These are phyloP conservation scores for Ramphastos sulfuratus DNA, from an alignment of 2,113 vertebrate species.

Conservation along the genomic window DNA sequence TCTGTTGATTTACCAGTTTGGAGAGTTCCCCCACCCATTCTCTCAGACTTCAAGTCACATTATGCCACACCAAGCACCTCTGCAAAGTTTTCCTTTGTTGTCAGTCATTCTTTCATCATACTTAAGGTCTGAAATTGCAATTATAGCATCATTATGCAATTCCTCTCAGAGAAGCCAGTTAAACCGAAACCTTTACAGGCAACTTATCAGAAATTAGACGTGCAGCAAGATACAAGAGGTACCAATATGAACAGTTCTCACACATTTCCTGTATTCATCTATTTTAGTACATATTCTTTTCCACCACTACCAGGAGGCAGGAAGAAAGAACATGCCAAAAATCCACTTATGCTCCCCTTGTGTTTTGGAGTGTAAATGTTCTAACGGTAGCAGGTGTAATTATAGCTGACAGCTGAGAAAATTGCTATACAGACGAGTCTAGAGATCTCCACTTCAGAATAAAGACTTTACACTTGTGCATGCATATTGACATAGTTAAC, in stretches of 20 bases:
- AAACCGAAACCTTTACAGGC: background rate
- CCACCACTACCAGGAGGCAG: background rate
- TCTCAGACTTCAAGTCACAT: background rate
- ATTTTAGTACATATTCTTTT: background rate
- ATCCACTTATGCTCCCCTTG: background rate
- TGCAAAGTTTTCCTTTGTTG: background rate
- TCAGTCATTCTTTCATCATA: background rate
- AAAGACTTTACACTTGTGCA: background rate
- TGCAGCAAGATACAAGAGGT: background rate
- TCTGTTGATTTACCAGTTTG: background rate
- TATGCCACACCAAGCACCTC: background rate
- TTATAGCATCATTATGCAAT: background rate
- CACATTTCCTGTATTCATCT: background rate
- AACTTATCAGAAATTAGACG: background rate
- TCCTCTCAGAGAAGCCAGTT: background rate
- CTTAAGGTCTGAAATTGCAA: background rate
- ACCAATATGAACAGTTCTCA: background rate
- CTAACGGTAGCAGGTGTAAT: slow-evolving; percentile 6
- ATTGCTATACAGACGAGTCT: slow-evolving; percentile 4
- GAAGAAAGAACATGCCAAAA: slow-evolving; percentile 5
- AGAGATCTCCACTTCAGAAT: background rate
- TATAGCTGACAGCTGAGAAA: slow-evolving; percentile 15
- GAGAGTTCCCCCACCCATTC: background rate
- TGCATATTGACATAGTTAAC: background rate
- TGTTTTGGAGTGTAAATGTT: background rate